These are phyloP conservation scores for Diploscapter pachys DNA, from an alignment of 1,140 invertebrate genomes.

Conservation along the genomic window DNA sequence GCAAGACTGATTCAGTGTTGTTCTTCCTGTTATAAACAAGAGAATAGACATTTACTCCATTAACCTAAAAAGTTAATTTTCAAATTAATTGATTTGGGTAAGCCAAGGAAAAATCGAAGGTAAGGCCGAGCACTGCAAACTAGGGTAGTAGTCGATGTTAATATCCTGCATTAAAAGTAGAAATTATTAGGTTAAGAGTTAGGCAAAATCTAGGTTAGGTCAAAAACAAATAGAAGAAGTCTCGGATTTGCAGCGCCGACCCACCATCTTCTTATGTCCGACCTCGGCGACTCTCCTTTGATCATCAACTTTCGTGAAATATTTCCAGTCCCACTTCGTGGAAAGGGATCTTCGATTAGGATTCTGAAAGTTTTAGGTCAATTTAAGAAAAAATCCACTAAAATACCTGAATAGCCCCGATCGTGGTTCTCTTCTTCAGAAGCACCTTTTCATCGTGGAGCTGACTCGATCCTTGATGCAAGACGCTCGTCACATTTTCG, in stretches of 20 bases:
- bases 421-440: conserved; percentile 18
- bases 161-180: no score
- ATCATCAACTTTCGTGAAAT: conserved; percentile 6
- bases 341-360: conserved; percentile 26
- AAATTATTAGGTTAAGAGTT: no score
- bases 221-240: no score
- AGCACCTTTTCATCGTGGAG: conserved; percentile 10
- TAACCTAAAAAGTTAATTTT: no score
- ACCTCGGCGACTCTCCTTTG: conserved; percentile 28
- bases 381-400: background rate
- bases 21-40: no score
- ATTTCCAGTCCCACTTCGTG: conserved; percentile 23
- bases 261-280: conserved; percentile 25
- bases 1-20: no score
- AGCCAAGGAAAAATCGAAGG: no score
- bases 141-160: no score
- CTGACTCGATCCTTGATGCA: conserved; percentile 18
- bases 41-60: no score
- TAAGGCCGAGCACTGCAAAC: no score
- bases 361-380: background rate
- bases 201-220: no score
- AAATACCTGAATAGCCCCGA: conserved; percentile 16
- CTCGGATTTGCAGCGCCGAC: conserved; percentile 2
- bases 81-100: no score
- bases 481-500: conserved; percentile 14